phyloP scores from a whole-genome alignment of 92 coral and sea anemone genomes.

The Anthopleura xanthogrammica region DNA sequence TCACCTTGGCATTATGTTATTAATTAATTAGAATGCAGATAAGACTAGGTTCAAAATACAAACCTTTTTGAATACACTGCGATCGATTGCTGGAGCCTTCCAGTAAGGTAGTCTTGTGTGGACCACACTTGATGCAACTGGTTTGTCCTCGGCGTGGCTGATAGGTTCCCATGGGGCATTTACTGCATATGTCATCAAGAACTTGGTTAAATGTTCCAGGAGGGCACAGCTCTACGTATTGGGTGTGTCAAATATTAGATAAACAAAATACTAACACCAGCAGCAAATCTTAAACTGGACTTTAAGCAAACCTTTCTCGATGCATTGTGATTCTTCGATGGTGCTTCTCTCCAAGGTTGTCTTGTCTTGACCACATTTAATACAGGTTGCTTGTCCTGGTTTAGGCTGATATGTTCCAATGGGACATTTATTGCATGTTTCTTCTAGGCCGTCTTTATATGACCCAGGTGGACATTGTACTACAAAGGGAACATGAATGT shows the following conservation, averaged over 20 bases:
- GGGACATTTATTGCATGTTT: conserved; percentile 12
- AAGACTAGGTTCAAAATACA: not conserved
- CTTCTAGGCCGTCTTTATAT: conserved; percentile 4
- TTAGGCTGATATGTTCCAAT: conserved; percentile 26
- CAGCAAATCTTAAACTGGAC: not conserved
- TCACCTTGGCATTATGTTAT: too few relatives aligned
- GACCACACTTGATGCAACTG: conserved; percentile 15
- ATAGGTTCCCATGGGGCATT: conserved; percentile 34
- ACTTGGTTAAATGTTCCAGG: not conserved
- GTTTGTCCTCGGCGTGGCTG: conserved; percentile 37
- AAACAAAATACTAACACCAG: not conserved
- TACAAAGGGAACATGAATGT: conserved; percentile 3
- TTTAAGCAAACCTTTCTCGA: conserved; percentile 12
- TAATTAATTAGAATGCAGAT: not conserved
- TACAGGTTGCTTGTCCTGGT: conserved; percentile 17
- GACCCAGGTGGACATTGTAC: conserved; percentile 30
- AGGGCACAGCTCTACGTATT: conserved; percentile 1
- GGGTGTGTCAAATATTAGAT: not conserved
- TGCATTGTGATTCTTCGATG: conserved; percentile 15
- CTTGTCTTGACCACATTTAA: conserved; percentile 6
- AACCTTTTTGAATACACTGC: conserved; percentile 6
- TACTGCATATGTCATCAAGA: conserved; percentile 13
- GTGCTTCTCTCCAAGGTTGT: conserved; percentile 18
- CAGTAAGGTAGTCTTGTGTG: not conserved
- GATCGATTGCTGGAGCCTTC: not conserved